Base-by-base conservation (phyloP, 2,888 invertebrate species). In the Zootermopsis nevadensis region DNA sequence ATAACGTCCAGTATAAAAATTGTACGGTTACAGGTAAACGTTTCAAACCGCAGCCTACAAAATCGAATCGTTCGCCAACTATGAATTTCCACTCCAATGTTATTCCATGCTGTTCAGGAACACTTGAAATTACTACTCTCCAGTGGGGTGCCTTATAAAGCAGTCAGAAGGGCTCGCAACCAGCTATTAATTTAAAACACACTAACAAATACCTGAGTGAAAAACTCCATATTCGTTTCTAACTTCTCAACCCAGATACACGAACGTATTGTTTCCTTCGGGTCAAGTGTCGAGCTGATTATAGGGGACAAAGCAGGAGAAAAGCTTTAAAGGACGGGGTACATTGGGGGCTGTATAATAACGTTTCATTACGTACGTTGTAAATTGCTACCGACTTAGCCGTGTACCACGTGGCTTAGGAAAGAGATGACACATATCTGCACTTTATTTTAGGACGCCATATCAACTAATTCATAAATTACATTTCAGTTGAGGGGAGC, bases 101-200 rank as follows among this genome's bases (percentile, higher is more conserved):
- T 74, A 22, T 42, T 74, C 38, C 74, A 69, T 30, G 60, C 8
- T 60, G 60, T n/a, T 6, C 27, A 60, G 60, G 27, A 60, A 60
- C 60, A 35, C 74, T 38, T 27, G 74, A 38, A 74, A 74, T 74
- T 74, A 74, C 42, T 74, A n/a, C 22, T 74, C 35, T 79, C 30
- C 30, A 33, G 80, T 60, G 83, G 83, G 83, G 80, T 31, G 83
- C 83, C 80, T 38, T 27, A 83, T 80, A 83, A 80, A 80, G 55
- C 83, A 83, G 80, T 83, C 83, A 83, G 42, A 76, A 60, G 66
- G 55, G 27, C 60, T 79, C 74, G 27, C 80, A 74, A 80, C 81
- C 76, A 60, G 80, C 83, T 80, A 83, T 81, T 83, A 83, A 80
- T 83, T 77, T 80, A 80, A 83, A 31, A 74, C 53, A 82, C 55